Base-by-base conservation (phyloP, 2,797 vertebrate genomes). In the Mallotus villosus region DNA sequence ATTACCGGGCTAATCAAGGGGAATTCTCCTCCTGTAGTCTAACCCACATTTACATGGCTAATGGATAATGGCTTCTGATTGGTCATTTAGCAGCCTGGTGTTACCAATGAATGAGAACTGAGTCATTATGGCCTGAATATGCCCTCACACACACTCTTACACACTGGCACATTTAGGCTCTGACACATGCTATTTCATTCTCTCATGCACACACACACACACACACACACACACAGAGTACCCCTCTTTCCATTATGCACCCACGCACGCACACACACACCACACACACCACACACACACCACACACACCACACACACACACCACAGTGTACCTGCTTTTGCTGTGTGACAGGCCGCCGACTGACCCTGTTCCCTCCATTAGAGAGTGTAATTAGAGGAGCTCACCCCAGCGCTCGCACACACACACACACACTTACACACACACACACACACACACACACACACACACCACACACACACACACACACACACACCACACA, bases 311-410 rank as follows among this genome's bases (percentile, higher is more conserved):
- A 63, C 78, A 76, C 74, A 12, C 70, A 70, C 67, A 68, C 64
- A 59, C 57, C 71, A 64, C 59, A 41, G 41, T 67, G 83, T 85
- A 90, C 84, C 87, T 88, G 84, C 84, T 85, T 78, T 74, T 57
- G 70, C 80, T 77, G 83, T 77, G 83, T 89, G 87, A 90, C 87
- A 88, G 93, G 92, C 92, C 63, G 29, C 89, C 91, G 92, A 90
- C 94, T 92, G 93, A 95, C 94, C 95, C 95, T 95, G 93, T 95
- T 95, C 94, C 94, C 94, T 96, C 96, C 96, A 97, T 98, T 97
- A 97, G 95, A 89, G 85, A 80, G 84, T 78, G 74, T 91, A 89
- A 92, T 92, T 91, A 90, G 87, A 89, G 87, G 85, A 84, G 88
- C 93, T 96, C 92, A 92, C 94, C 94, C 94, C 95, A 93, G 92